A percentile compares a stretch with the other conserved stretches of the same genome.
Conservation (phyloP, 2,888 invertebrate species). For the Molorchus minor region DNA sequence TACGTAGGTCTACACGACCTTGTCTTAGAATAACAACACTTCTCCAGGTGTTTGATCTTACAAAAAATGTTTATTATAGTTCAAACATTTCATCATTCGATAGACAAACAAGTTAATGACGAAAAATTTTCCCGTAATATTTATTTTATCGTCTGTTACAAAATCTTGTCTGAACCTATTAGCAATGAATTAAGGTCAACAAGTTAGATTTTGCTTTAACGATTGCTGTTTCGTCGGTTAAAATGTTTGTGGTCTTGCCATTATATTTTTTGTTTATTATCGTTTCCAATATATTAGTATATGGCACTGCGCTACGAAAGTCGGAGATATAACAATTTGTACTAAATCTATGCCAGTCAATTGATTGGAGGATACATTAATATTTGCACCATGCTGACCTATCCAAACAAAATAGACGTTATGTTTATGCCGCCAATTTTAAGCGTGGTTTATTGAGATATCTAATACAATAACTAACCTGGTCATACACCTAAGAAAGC, state of each 20-base stretch:
- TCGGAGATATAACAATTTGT: too few relatives aligned
- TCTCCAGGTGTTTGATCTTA: background rate
- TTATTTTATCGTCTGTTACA: constrained; percentile 3
- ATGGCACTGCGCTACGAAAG: too few relatives aligned
- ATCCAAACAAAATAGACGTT: too few relatives aligned
- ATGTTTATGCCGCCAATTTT: too few relatives aligned
- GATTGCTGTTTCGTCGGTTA: background rate
- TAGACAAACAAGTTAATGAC: background rate
- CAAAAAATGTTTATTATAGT: background rate
- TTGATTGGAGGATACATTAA: too few relatives aligned
- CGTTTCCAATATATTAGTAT: too few relatives aligned
- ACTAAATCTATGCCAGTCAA: too few relatives aligned
- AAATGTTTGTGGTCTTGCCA: constrained; percentile 4
- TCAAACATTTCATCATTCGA: background rate
- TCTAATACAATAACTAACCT: too few relatives aligned
- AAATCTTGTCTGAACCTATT: constrained; percentile 1
- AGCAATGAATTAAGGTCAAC: constrained; percentile 7
- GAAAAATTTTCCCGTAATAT: constrained; percentile 5
- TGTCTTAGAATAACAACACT: background rate
- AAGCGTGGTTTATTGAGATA: too few relatives aligned
- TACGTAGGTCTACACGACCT: background rate
- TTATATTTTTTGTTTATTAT: too few relatives aligned
- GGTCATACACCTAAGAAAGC: too few relatives aligned
- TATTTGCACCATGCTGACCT: too few relatives aligned
- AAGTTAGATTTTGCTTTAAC: background rate